Percentiles rank a stretch among this genome's conserved stretches.
These are phyloP conservation scores for Halocynthia roretzi DNA, from an alignment of 23 tunicate genomes.

Conservation along the genomic window DNA sequence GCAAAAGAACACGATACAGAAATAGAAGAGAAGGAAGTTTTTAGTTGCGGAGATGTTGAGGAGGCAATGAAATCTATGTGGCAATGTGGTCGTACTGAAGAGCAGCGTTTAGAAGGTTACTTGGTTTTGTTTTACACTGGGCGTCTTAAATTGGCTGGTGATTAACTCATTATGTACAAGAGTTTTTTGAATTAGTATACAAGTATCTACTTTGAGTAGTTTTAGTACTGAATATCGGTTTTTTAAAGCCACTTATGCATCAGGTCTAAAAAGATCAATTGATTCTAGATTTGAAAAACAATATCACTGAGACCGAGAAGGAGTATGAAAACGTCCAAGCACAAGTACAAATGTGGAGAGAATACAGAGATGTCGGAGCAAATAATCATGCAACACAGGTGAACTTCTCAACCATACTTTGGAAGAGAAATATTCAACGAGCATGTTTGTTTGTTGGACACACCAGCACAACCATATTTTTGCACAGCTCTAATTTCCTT, in stretches of 20 bases:
- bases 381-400: conserved; percentile 68
- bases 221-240: too few relatives aligned
- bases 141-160: too few relatives aligned
- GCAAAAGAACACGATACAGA: conserved; percentile 71
- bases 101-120: conserved; percentile 39
- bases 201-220: too few relatives aligned
- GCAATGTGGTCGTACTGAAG: conserved; percentile 49
- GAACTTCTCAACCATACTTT: background rate
- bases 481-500: too few relatives aligned
- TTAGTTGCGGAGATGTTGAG: conserved; percentile 74
- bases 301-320: conserved; percentile 41
- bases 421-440: too few relatives aligned
- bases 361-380: conserved; percentile 52
- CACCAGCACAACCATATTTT: too few relatives aligned
- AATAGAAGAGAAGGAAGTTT: conserved; percentile 52
- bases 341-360: conserved; percentile 70
- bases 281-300: conserved; percentile 25
- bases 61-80: conserved; percentile 60
- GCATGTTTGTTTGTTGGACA: too few relatives aligned
- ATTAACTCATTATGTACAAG: too few relatives aligned
- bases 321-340: conserved; percentile 31
- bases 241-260: too few relatives aligned
- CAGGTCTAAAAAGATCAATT: background rate
- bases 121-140: too few relatives aligned
- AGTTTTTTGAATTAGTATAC: too few relatives aligned